Conservation (phyloP, 2,797 vertebrate species). For the Molossus alvarezi region DNA sequence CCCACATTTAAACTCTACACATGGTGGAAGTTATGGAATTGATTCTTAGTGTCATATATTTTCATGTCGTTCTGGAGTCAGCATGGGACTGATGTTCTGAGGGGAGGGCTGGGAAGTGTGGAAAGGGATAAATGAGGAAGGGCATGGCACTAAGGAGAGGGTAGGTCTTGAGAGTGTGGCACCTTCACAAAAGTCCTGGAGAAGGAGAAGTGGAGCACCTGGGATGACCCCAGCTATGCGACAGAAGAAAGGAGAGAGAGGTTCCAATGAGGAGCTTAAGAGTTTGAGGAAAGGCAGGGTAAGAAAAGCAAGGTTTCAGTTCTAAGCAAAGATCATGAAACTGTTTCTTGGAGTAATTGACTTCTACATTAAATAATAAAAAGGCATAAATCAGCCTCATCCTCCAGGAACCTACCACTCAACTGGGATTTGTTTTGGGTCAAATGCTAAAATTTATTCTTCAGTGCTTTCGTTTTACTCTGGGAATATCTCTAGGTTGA, state of each 20-base stretch:
- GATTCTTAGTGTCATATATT: conserved; percentile 18
- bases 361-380: background rate
- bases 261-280: background rate
- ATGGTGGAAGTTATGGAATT: background rate
- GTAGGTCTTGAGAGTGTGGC: background rate
- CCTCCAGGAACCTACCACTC: conserved; percentile 30
- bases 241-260: background rate
- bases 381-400: background rate
- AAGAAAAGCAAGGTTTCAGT: background rate
- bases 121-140: background rate
- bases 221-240: background rate
- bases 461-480: conserved; percentile 24
- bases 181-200: background rate
- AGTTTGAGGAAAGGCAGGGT: background rate
- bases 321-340: conserved; percentile 36
- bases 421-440: conserved; percentile 42
- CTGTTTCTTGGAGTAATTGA: conserved; percentile 26
- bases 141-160: background rate
- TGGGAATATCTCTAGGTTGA: background rate
- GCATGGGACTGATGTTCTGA: background rate
- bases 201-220: background rate
- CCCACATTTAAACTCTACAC: background rate
- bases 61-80: background rate
- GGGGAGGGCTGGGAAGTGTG: background rate
- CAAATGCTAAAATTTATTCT: conserved; percentile 23